Evolutionary conservation across 2,113 vertebrate species (phyloP).

Genomic region (Apteryx mantelli): DNA sequence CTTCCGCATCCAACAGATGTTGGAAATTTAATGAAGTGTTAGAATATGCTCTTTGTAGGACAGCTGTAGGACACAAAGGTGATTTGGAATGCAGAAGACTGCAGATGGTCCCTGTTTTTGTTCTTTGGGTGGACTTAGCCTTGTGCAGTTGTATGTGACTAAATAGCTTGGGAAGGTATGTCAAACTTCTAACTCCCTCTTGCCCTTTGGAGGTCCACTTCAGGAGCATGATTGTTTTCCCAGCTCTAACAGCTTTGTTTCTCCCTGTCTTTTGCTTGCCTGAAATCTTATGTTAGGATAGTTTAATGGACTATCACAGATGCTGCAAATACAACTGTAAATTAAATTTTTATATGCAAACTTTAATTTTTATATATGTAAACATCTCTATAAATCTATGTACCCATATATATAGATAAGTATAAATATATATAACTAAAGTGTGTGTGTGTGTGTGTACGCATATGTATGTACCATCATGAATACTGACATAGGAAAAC

Average conservation of each 20-base stretch:
- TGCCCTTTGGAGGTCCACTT: not conserved
- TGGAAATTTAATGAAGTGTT: not conserved
- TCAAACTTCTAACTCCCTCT: not conserved
- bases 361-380: not conserved
- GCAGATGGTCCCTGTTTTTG: not conserved
- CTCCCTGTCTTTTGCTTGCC: not conserved
- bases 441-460: not conserved
- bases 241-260: not conserved
- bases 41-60: not conserved
- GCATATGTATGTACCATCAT: accelerated
- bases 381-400: not conserved
- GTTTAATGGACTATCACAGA: not conserved
- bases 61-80: not conserved
- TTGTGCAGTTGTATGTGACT: not conserved
- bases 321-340: not conserved
- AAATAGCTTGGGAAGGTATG: slow-evolving; percentile 27
- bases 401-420: no score
- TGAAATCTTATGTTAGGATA: not conserved
- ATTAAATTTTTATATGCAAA: not conserved
- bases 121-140: not conserved
- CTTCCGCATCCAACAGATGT: not conserved
- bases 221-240: slow-evolving; percentile 12
- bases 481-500: not conserved
- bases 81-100: not conserved
- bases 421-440: no score